Conservation (phyloP, 2,113 vertebrate species). For the Empidonax alnorum region DNA sequence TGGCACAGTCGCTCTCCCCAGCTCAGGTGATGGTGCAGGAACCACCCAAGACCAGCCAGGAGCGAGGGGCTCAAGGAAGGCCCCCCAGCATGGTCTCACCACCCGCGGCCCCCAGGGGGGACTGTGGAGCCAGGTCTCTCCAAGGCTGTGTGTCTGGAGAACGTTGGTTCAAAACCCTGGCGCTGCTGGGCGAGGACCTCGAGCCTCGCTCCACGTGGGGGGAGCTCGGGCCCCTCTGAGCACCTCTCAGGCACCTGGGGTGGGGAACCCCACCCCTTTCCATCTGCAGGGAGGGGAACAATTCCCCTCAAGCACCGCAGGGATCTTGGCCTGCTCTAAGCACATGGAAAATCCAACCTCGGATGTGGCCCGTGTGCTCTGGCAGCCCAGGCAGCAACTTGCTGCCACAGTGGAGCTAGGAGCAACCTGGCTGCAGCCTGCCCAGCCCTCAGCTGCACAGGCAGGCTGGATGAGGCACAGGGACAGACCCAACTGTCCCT, state of each 20-base stretch:
- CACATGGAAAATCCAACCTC: background rate
- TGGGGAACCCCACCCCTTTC: background rate
- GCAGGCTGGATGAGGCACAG: background rate
- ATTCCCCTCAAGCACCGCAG: background rate
- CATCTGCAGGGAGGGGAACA: background rate
- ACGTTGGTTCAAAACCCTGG: background rate
- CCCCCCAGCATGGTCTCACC: rapidly evolving
- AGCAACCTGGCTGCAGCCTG: background rate
- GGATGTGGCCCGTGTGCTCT: rapidly evolving
- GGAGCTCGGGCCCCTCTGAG: background rate
- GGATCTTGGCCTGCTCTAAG: background rate
- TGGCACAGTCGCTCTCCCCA: background rate
- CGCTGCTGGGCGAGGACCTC: background rate
- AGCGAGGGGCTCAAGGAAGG: rapidly evolving
- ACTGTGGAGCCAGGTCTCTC: background rate
- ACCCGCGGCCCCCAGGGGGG: rapidly evolving
- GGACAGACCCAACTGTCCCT: background rate
- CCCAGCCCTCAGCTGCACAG: background rate
- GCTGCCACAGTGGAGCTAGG: background rate
- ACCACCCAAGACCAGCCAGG: background rate
- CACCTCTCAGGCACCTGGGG: background rate
- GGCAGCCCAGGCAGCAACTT: background rate
- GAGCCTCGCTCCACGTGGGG: background rate
- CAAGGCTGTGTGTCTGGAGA: background rate
- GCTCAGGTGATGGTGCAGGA: background rate